phyloP scores from a whole-genome alignment of 2,797 vertebrate species.

The Sparidentex hasta region DNA sequence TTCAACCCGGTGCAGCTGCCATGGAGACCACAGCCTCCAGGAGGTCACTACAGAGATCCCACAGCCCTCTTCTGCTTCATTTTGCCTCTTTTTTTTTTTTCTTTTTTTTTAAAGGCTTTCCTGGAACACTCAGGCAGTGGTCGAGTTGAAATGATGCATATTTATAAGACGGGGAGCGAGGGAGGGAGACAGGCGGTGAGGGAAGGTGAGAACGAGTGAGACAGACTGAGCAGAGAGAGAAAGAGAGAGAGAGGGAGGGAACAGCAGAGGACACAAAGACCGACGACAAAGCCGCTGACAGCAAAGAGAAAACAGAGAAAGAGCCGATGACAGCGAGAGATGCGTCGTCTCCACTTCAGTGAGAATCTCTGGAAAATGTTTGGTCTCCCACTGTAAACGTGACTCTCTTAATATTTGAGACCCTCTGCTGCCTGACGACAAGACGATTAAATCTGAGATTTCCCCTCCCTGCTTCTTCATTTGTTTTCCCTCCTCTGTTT shows the following conservation, averaged over 20 bases:
- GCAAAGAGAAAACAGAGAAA: constrained; percentile 33
- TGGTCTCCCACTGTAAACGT: constrained; percentile 32
- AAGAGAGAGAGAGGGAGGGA: neutral
- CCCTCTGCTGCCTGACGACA: constrained; percentile 69
- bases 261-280: constrained; percentile 49
- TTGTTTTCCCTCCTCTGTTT: constrained; percentile 32
- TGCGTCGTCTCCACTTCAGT: constrained; percentile 18
- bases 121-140: constrained; percentile 55
- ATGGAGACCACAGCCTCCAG: constrained; percentile 60
- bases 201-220: constrained; percentile 43
- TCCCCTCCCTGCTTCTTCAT: constrained; percentile 23
- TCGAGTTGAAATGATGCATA: constrained; percentile 65
- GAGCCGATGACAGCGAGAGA: constrained; percentile 43
- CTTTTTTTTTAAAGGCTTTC: constrained; percentile 49
- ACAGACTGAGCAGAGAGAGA: neutral
- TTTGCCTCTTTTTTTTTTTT: constrained; percentile 24
- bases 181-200: constrained; percentile 40
- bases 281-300: constrained; percentile 37
- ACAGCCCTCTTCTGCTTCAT: constrained; percentile 45
- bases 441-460: constrained; percentile 78
- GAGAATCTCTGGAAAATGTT: constrained; percentile 28
- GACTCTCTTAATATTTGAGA: constrained; percentile 87
- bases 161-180: constrained; percentile 56
- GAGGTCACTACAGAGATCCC: constrained; percentile 65
- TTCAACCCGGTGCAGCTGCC: constrained; percentile 47